A percentile compares a stretch with the other conserved stretches of the same genome.
phyloP scores from a whole-genome alignment of 2,888 invertebrate species.

The Drosophila aldrichi region DNA sequence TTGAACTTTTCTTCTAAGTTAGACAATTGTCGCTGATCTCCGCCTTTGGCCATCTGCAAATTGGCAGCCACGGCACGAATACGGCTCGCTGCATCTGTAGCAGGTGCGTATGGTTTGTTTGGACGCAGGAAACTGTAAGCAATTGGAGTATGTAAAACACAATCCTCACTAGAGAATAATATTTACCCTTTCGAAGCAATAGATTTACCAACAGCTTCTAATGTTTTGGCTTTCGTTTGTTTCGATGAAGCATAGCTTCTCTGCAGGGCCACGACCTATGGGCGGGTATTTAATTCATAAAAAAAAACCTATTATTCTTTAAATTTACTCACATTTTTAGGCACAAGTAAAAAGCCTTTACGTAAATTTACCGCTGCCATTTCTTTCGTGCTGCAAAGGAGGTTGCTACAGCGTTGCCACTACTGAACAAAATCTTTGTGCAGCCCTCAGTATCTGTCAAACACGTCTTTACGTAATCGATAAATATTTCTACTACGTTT shows the following conservation, averaged over 20 bases:
- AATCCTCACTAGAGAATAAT: not conserved
- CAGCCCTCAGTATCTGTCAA: conserved; percentile 31
- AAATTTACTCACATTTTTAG: conserved; percentile 60
- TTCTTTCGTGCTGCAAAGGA: conserved; percentile 25
- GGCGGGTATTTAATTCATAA: not conserved
- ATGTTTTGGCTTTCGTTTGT: conserved; percentile 84
- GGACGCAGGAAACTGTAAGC: conserved; percentile 90
- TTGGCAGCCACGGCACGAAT: conserved; percentile 88
- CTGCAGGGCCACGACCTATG: conserved; percentile 45
- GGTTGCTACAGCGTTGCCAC: conserved; percentile 12
- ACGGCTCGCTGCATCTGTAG: conserved; percentile 88
- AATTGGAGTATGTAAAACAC: not conserved
- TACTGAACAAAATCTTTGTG: not conserved
- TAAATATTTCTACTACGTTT: not conserved
- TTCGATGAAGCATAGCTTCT: conserved; percentile 82
- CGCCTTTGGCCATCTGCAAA: conserved; percentile 86
- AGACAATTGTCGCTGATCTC: conserved; percentile 58
- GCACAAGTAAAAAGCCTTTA: conserved; percentile 54
- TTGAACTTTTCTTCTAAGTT: conserved; percentile 87
- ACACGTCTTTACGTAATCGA: not conserved
- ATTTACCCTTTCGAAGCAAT: conserved; percentile 89
- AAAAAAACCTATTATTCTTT: no score
- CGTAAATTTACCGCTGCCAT: conserved; percentile 69
- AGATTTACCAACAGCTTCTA: conserved; percentile 88
- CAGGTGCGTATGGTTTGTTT: conserved; percentile 91